Evolutionary conservation across 92 coral and sea anemone species (phyloP).

Genomic region (Zoanthus sociatus): DNA sequence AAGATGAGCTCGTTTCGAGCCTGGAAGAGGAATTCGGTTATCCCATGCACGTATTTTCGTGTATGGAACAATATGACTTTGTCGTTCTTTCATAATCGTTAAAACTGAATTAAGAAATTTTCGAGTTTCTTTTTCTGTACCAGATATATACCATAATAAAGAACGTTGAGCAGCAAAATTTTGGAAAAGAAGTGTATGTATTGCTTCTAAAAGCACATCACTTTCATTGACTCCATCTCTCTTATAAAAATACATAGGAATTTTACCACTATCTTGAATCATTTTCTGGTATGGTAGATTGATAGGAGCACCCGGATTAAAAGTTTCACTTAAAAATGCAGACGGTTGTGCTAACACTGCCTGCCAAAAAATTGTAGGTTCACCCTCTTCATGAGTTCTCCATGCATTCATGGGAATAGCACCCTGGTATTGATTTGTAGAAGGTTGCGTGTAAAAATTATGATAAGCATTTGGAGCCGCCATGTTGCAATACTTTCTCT

Average conservation of each 20-base stretch:
- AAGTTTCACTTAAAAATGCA: no score
- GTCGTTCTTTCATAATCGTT: slow-evolving; percentile 10
- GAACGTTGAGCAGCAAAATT: not conserved
- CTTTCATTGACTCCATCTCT: not conserved
- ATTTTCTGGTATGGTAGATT: not conserved
- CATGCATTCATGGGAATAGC: not conserved
- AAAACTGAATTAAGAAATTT: not conserved
- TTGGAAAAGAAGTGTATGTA: not conserved
- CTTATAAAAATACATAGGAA: not conserved
- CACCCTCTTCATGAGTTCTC: not conserved
- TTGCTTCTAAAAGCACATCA: not conserved
- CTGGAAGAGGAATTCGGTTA: slow-evolving; percentile 10
- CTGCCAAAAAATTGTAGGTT: not conserved
- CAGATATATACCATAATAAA: not conserved
- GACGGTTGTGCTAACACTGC: not conserved
- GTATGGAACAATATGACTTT: not conserved
- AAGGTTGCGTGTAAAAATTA: not conserved
- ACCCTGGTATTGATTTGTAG: not conserved
- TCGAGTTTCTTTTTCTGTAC: not conserved
- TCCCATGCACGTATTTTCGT: slow-evolving; percentile 17
- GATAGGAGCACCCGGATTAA: not conserved
- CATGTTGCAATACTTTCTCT: not conserved
- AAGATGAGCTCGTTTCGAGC: not conserved
- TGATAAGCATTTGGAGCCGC: not conserved
- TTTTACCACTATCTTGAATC: not conserved